Conservation (phyloP, 2,888 invertebrate genomes). For the Drosophila mimetica region DNA sequence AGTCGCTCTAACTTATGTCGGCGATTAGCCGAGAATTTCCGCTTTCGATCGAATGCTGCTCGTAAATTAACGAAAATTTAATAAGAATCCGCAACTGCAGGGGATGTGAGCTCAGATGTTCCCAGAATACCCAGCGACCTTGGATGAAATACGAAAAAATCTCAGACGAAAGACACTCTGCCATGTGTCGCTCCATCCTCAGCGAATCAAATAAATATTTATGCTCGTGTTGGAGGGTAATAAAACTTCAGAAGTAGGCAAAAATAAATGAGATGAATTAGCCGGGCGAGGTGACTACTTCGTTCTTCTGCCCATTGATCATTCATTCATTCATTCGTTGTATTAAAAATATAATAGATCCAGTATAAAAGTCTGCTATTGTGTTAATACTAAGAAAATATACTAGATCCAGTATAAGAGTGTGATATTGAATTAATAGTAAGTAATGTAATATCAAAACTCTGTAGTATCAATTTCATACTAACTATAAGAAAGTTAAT, state of each 20-base stretch:
- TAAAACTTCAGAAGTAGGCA: slow-evolving; percentile 53
- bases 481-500: too few species aligned
- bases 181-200: slow-evolving; percentile 28
- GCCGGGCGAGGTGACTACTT: too few species aligned
- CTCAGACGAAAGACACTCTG: slow-evolving; percentile 13
- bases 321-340: too few species aligned
- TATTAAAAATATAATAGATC: too few species aligned
- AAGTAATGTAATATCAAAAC: too few species aligned
- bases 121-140: slow-evolving; percentile 59
- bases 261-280: slow-evolving; percentile 58
- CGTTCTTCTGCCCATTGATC: too few species aligned
- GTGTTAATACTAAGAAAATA: too few species aligned
- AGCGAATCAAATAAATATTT: slow-evolving; percentile 57
- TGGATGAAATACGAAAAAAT: slow-evolving; percentile 26
- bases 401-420: too few species aligned
- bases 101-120: slow-evolving; percentile 33
- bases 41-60: slow-evolving; percentile 41
- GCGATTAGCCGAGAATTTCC: slow-evolving; percentile 65
- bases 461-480: too few species aligned
- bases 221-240: slow-evolving; percentile 37
- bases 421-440: too few species aligned
- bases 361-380: too few species aligned
- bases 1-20: slow-evolving; percentile 46
- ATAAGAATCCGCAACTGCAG: slow-evolving; percentile 54
- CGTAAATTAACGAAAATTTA: slow-evolving; percentile 60